Base-by-base conservation (phyloP, 2,113 vertebrate species). In the Platysternon megacephalum region DNA sequence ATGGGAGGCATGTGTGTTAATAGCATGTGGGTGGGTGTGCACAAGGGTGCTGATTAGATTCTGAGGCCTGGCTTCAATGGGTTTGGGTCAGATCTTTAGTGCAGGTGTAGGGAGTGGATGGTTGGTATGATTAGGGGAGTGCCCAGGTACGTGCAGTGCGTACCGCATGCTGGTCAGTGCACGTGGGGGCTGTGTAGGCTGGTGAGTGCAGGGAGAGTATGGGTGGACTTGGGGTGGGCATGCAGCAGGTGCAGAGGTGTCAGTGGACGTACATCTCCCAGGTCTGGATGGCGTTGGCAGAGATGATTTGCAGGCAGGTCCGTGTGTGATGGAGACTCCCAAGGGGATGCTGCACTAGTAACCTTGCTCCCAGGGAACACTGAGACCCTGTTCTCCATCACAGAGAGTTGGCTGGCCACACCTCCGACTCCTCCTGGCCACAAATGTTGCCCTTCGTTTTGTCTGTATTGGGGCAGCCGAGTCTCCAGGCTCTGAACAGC, bases 351-450 rank as follows among this genome's bases (percentile, higher is more conserved):
- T 61, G 79, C 19, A 2, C 24, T 11, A 2, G 0, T 26, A 35
- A 61, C 26, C 13, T 5, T n/a, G 35, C 39, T 3, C 29, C 13
- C 42, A 8, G 22, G 78, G 16, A 17, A 32, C 4, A 3, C 13
- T 8, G 44, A 32, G 44, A 32, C 7, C 6, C 12, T 26, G 7
- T 13, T 26, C 19, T 32, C 35, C 16, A 0, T 19, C 26, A 2
- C 7, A 0, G 0, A 0, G 0, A 1, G 68, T 85, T 8, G 10
- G 56, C 82, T 72, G 85, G 88, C 58, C 72, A 22, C 0, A 3
- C 1, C 11, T 24, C 55, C 3, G 1, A 86, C 84, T 55, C 78
- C 55, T 4, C 82, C 52, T 6, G 0, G 6, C 4, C 14, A 32
- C 4, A 3, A 6, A 14, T 3, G 44, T 22, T 22, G 52, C 89